phyloP scores from a whole-genome alignment of 2,113 vertebrate genomes.

The Lepus timidus region DNA sequence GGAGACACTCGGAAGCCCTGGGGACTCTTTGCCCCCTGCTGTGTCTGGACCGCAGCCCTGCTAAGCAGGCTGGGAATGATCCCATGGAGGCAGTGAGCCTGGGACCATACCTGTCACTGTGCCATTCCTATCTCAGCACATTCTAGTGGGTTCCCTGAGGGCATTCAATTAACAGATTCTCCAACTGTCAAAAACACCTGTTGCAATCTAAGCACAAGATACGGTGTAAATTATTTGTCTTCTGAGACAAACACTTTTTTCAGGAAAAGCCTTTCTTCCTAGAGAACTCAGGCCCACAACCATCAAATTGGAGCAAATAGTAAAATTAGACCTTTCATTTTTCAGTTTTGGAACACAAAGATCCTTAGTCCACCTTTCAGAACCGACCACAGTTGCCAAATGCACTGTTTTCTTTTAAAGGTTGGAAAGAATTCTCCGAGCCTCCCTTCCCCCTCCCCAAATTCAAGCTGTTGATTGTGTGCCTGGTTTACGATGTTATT shows the following conservation, averaged over 20 bases:
- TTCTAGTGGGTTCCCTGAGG: background rate
- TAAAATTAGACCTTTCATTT: slow-evolving; percentile 63
- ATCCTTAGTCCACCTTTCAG: slow-evolving; percentile 63
- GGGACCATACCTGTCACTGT: background rate
- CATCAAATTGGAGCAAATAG: slow-evolving; percentile 32
- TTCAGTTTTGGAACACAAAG: slow-evolving; percentile 68
- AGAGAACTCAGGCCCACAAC: background rate
- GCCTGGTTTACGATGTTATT: slow-evolving; percentile 76
- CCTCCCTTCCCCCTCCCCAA: slow-evolving; percentile 34
- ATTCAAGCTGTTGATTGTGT: slow-evolving; percentile 74
- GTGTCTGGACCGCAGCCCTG: background rate
- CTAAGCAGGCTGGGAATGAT: background rate
- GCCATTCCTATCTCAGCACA: background rate
- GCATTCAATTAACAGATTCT: slow-evolving; percentile 10
- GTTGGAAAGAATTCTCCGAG: slow-evolving; percentile 76
- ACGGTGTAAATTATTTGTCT: slow-evolving; percentile 3
- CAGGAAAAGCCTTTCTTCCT: slow-evolving; percentile 51
- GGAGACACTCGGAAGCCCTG: background rate
- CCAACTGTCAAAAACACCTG: slow-evolving; percentile 72
- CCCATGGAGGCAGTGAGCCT: background rate
- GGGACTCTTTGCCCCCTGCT: rapidly evolving
- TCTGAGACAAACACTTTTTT: background rate
- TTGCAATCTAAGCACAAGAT: slow-evolving; percentile 27
- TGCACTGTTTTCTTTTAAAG: slow-evolving; percentile 72
- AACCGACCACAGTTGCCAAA: slow-evolving; percentile 61